Base-by-base conservation (phyloP, 2,888 invertebrate species). In the Xanthorhoe designata region DNA sequence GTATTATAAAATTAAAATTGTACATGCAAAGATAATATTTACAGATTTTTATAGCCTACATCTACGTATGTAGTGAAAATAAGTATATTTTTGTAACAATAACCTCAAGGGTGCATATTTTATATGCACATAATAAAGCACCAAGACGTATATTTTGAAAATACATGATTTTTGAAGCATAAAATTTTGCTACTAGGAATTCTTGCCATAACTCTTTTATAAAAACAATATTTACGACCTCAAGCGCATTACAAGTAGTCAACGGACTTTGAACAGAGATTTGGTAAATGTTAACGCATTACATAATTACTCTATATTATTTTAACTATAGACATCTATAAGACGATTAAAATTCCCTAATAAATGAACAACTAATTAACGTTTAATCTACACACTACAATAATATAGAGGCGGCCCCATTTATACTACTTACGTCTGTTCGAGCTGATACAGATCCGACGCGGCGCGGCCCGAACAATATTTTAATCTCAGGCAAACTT, bases 361-460 rank as follows among this genome's bases (percentile, higher is more conserved):
- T 81, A 86, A 69, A 86, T 82, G 83, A 88, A 86, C 81, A 77
- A 81, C 83, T 87, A 86, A 80, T 82, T 83, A 67, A 81, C 74
- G 78, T 81, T 59, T 84, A 82, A 80, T 75, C 77, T 81, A 81
- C 58, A 79, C 75, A 81, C 84, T 89, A 90, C 85, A 81, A 79
- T 82, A 83, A 78, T 83, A 84, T 84, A 89, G 87, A 92, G 92
- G 91, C 92, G 92, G 92, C 90, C 90, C 88, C 91, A 87, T 87
- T 90, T 89, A 82, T 85, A 83, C 82, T 88, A 84, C 77, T 80
- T 85, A 85, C 78, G 24, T 66, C 52, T 50, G 60, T 57, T 63
- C 64, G 62, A 65, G 60, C 63, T 57, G 64, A 63, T 64, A 69
- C 64, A 69, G 58, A 60, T 47, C 38, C 19, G 61, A 64, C 61